These are phyloP conservation scores for Irena cyanogastra DNA, from an alignment of 2,113 vertebrate genomes.

Conservation along the genomic window DNA sequence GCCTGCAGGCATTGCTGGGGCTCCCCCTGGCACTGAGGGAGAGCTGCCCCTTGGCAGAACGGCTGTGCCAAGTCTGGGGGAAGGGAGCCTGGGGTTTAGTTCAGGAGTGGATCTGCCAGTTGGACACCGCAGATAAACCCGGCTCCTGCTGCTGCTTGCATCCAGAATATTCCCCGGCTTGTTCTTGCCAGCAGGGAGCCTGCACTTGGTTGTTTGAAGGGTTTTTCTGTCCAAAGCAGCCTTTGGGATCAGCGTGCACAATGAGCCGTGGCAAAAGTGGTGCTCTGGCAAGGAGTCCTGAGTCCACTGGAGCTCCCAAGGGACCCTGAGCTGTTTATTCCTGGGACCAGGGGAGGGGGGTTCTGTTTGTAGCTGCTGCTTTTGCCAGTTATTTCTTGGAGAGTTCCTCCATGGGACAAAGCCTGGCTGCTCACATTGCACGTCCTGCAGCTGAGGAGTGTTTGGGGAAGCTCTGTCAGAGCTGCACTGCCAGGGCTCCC, in stretches of 20 bases:
- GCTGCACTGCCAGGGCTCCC: neutral
- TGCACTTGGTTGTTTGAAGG: neutral
- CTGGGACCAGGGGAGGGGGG: neutral
- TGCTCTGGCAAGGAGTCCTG: neutral
- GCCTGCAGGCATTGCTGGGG: fast-evolving
- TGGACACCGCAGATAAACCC: fast-evolving
- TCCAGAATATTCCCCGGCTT: neutral
- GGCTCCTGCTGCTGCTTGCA: neutral
- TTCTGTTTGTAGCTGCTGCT: neutral
- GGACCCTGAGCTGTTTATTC: neutral
- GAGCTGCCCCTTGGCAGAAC: neutral
- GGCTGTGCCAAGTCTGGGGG: neutral
- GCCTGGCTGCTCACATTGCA: fast-evolving
- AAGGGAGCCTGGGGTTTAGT: neutral
- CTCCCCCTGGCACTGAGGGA: neutral
- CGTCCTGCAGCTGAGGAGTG: neutral
- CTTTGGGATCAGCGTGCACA: neutral
- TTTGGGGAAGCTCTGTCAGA: neutral
- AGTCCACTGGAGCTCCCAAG: neutral
- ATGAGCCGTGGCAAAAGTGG: neutral
- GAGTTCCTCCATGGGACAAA: neutral
- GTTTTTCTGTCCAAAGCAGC: neutral
- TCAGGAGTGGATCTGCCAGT: neutral
- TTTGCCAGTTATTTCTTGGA: neutral
- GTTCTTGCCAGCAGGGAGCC: neutral